These are phyloP conservation scores for Onychomys leucogaster DNA, from an alignment of 2,797 vertebrate species.

Conservation along the genomic window DNA sequence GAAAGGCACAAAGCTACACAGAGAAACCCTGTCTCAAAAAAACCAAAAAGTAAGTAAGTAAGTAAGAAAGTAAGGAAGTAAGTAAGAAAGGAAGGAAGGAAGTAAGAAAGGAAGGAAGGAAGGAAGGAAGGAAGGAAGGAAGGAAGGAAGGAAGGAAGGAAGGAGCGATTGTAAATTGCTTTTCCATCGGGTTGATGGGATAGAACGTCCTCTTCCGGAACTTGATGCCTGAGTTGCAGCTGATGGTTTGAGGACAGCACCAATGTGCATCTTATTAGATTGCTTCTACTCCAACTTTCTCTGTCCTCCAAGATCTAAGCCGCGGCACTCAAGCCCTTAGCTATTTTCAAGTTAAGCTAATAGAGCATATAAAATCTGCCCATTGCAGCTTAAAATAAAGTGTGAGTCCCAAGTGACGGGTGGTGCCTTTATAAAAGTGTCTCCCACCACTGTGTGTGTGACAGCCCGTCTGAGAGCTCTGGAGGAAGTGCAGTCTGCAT, in stretches of 20 bases:
- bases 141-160: no score
- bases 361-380: not conserved
- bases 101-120: no score
- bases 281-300: slow-evolving; percentile 7
- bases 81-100: no score
- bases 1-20: no score
- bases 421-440: not conserved
- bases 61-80: no score
- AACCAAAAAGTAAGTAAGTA: no score
- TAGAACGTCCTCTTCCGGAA: not conserved
- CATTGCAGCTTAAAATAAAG: not conserved
- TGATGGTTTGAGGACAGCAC: not conserved
- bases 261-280: not conserved
- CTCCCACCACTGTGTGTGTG: not conserved
- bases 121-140: no score
- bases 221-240: not conserved
- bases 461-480: not conserved
- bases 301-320: not conserved
- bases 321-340: not conserved
- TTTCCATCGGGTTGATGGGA: slow-evolving; percentile 5
- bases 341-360: slow-evolving; percentile 21
- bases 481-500: not conserved
- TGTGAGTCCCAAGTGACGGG: not conserved
- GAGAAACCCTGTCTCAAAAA: no score
- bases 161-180: not conserved